Evolutionary conservation across 1,140 invertebrate species (phyloP).

Genomic region (Microplitis demolitor): DNA sequence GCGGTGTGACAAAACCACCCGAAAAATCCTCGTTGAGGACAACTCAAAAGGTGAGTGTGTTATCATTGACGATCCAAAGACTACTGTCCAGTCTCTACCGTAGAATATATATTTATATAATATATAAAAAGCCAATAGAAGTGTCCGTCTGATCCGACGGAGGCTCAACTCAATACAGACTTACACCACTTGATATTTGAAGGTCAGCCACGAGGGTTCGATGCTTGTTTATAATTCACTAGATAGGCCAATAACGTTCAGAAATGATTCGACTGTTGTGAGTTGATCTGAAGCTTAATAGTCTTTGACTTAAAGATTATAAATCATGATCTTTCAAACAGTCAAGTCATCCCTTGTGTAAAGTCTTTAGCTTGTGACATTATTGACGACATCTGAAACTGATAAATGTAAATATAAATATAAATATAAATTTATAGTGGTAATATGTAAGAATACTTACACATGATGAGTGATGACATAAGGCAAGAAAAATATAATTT

Average conservation of each 20-base stretch:
- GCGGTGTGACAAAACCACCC: conserved; percentile 22
- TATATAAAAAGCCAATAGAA: too few relatives aligned
- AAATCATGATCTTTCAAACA: conserved; percentile 2
- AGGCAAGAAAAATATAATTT: too few relatives aligned
- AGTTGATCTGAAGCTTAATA: conserved; percentile 8
- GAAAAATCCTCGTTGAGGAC: conserved; percentile 1
- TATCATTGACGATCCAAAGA: background rate
- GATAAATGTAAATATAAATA: too few relatives aligned
- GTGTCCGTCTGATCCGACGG: conserved; percentile 6
- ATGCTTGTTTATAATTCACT: conserved; percentile 51
- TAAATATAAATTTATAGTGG: too few relatives aligned
- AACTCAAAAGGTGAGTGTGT: conserved; percentile 17
- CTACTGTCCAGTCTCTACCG: background rate
- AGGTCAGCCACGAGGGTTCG: conserved; percentile 41
- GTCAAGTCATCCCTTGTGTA: conserved; percentile 12
- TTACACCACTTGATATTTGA: background rate
- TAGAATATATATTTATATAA: background rate
- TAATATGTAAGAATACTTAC: too few relatives aligned
- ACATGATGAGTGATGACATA: too few relatives aligned
- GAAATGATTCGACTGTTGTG: conserved; percentile 42
- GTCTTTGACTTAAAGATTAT: conserved; percentile 9
- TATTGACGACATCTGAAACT: too few relatives aligned
- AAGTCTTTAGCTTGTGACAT: too few relatives aligned
- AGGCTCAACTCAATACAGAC: too few relatives aligned
- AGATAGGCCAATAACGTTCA: conserved; percentile 51